Percentiles rank a stretch among this genome's conserved stretches.
These are phyloP conservation scores for Cichlasoma orientale DNA, from an alignment of 2,797 vertebrate genomes.

Conservation along the genomic window DNA sequence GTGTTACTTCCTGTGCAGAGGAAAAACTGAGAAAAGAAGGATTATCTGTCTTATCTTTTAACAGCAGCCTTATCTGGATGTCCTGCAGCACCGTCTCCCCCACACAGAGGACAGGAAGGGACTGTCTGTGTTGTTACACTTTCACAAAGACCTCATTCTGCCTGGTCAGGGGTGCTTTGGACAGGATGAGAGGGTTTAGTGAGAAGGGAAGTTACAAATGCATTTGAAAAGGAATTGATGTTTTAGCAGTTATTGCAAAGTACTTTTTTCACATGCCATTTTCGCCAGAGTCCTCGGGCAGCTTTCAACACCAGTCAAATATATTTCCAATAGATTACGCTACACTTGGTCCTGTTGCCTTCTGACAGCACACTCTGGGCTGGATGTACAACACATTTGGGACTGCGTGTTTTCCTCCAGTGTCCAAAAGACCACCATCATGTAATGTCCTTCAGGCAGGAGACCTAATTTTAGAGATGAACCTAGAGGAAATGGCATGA, in stretches of 20 bases:
- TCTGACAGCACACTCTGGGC: conserved; percentile 12
- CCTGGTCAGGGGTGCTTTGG: conserved; percentile 40
- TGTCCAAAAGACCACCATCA: conserved; percentile 44
- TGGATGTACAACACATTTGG: conserved; percentile 10
- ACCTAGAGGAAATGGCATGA: conserved; percentile 44
- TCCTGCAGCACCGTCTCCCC: conserved; percentile 62
- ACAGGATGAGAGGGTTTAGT: conserved; percentile 60
- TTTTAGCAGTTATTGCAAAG: conserved; percentile 65
- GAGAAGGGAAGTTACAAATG: conserved; percentile 53
- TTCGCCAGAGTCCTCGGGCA: conserved; percentile 40
- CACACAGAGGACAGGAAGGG: conserved; percentile 68
- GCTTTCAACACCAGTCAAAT: conserved; percentile 54
- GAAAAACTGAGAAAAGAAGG: conserved; percentile 27
- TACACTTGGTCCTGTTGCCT: not conserved
- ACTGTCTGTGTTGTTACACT: conserved; percentile 65
- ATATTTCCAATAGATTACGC: conserved; percentile 45
- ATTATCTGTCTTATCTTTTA: conserved; percentile 74
- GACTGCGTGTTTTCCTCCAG: conserved; percentile 28
- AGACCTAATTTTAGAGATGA: conserved; percentile 70
- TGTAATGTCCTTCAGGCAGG: conserved; percentile 46
- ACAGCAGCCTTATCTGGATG: conserved; percentile 78
- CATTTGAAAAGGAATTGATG: conserved; percentile 72
- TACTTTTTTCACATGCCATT: conserved; percentile 48
- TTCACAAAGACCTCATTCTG: conserved; percentile 66
- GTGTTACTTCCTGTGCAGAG: conserved; percentile 32